Conservation (phyloP, 2,113 vertebrate species). For the Excalfactoria chinensis region DNA sequence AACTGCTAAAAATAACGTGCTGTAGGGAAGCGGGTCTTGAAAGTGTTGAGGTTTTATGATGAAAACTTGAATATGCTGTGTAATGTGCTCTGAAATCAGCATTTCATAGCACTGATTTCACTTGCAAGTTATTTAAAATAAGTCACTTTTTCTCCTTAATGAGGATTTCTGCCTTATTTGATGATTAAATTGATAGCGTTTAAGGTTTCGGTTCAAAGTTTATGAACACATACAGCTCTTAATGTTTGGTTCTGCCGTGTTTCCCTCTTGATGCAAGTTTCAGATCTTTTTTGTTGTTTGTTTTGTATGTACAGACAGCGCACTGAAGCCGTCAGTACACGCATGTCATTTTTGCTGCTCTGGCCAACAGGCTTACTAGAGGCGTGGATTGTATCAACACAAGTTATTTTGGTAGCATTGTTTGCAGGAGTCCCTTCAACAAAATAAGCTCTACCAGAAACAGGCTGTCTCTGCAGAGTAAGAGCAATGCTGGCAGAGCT, state of each 20-base stretch:
- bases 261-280: not conserved
- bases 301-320: not conserved
- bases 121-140: not conserved
- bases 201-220: constrained; percentile 5
- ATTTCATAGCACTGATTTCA: constrained; percentile 33
- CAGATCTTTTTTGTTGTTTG: not conserved
- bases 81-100: constrained; percentile 2
- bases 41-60: not conserved
- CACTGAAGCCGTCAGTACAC: not conserved
- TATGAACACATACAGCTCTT: not conserved
- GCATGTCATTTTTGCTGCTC: not conserved
- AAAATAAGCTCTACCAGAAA: not conserved
- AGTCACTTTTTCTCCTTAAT: constrained; percentile 12
- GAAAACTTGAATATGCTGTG: not conserved
- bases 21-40: not conserved
- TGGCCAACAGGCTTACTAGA: not conserved
- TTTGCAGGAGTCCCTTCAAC: not conserved
- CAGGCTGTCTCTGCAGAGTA: not conserved
- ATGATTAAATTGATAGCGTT: constrained; percentile 24
- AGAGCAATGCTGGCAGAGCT: not conserved
- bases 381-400: not conserved
- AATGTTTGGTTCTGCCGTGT: not conserved
- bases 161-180: constrained; percentile 27
- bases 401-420: not conserved
- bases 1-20: constrained; percentile 1